phyloP scores from a whole-genome alignment of 1,140 invertebrate species.

The Leptoteleia sp. region DNA sequence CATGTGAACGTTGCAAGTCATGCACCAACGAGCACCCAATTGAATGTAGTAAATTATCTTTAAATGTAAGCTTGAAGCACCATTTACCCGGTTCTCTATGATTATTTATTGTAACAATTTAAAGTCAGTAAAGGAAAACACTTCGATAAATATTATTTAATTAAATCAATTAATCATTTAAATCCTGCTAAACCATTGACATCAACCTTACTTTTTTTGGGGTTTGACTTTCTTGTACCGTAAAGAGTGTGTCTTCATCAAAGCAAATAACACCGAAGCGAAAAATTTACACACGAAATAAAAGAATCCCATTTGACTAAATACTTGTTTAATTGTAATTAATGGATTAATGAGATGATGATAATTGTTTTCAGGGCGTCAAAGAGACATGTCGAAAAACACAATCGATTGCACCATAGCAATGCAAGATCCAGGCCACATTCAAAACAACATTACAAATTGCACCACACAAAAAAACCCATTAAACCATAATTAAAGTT shows the following conservation, averaged over 20 bases:
- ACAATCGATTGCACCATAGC: constrained; percentile 75
- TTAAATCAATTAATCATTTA: no score
- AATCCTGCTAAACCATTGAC: no score
- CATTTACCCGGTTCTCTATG: constrained; percentile 3
- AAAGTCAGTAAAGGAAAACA: no score
- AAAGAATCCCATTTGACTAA: no score
- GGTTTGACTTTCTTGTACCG: no score
- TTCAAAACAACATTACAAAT: constrained; percentile 72
- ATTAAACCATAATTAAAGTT: constrained; percentile 69
- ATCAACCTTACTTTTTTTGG: no score
- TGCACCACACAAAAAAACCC: constrained; percentile 74
- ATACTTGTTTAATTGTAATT: no score
- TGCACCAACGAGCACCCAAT: constrained; percentile 27
- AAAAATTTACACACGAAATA: no score
- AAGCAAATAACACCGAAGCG: no score
- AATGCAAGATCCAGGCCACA: constrained; percentile 75
- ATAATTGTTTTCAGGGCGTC: constrained; percentile 77
- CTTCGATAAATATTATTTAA: no score
- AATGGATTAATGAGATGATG: constrained; percentile 29
- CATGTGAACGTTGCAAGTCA: constrained; percentile 50
- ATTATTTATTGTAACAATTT: constrained; percentile 11
- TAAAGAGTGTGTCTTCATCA: no score
- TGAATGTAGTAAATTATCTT: constrained; percentile 23
- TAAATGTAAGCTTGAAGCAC: constrained; percentile 32
- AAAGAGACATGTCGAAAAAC: constrained; percentile 72